Conservation (phyloP, 2,888 invertebrate species). For the Euproctis similis region DNA sequence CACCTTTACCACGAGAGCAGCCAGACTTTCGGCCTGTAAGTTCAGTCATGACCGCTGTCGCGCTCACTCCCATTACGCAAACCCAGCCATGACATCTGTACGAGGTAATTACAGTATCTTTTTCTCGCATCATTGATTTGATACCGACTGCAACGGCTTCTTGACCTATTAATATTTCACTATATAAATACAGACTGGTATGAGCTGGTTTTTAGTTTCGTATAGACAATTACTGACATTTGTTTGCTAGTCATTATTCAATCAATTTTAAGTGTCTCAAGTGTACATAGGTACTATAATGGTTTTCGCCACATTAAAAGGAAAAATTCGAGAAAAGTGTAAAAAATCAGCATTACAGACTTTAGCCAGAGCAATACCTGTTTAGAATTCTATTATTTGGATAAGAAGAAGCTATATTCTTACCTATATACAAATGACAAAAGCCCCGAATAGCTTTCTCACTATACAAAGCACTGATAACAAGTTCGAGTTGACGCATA, state of each 20-base stretch:
- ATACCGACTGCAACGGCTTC: constrained; percentile 89
- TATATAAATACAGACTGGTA: no score
- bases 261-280: no score
- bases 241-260: no score
- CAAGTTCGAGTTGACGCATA: constrained; percentile 93
- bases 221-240: no score
- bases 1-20: constrained; percentile 96
- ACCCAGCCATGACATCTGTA: constrained; percentile 99
- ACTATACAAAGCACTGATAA: constrained; percentile 96
- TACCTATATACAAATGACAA: constrained; percentile 92
- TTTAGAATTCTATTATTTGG: no score
- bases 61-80: constrained; percentile 90
- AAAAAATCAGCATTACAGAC: no score
- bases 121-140: constrained; percentile 85
- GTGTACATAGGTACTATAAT: no score
- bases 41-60: constrained; percentile 89
- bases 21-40: constrained; percentile 91
- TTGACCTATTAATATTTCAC: constrained; percentile 52
- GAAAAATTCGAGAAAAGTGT: no score
- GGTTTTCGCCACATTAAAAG: no score
- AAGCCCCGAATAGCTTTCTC: constrained; percentile 97
- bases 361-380: no score
- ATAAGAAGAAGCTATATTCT: no score
- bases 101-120: constrained; percentile 94
- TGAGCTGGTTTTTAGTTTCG: no score